A percentile compares a stretch with the other conserved stretches of the same genome.
Conservation (phyloP, 2,888 invertebrate species). For the Gryllus longicercus region DNA sequence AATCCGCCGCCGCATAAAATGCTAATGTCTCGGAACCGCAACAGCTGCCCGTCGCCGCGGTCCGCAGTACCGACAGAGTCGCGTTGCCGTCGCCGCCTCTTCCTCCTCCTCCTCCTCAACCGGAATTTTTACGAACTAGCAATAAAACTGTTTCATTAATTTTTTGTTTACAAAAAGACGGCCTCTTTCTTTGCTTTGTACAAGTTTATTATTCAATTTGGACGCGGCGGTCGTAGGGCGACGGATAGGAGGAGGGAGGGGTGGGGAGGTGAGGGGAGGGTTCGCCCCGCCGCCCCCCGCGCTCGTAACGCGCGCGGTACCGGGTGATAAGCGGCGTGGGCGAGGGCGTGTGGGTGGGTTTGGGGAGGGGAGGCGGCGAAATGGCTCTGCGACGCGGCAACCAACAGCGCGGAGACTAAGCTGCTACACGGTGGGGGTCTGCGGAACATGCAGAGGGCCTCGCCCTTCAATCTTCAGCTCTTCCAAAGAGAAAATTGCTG, state of each 20-base stretch:
- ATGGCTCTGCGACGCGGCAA: too few relatives aligned
- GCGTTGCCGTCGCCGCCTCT: neutral
- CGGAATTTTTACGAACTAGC: constrained; percentile 17
- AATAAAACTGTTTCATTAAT: constrained; percentile 2
- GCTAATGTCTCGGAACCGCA: constrained; percentile 10
- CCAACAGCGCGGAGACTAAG: too few relatives aligned
- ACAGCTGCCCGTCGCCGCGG: neutral
- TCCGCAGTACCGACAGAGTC: neutral
- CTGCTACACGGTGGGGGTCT: too few relatives aligned
- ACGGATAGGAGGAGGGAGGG: neutral
- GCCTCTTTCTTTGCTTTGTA: constrained; percentile 17
- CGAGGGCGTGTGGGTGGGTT: too few relatives aligned
- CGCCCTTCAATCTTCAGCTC: too few relatives aligned
- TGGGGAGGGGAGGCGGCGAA: too few relatives aligned
- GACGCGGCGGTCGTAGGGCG: neutral
- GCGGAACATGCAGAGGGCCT: too few relatives aligned
- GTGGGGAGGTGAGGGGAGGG: too few relatives aligned
- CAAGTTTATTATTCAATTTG: constrained; percentile 2
- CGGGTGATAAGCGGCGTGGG: too few relatives aligned
- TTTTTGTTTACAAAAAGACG: constrained; percentile 1
- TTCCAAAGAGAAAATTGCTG: too few relatives aligned
- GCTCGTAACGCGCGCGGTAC: too few relatives aligned
- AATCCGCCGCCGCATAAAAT: constrained; percentile 1
- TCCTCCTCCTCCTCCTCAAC: neutral
- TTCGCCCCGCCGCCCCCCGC: too few relatives aligned